phyloP scores from a whole-genome alignment of 2,797 vertebrate species.

The Chaetophractus vellerosus region DNA sequence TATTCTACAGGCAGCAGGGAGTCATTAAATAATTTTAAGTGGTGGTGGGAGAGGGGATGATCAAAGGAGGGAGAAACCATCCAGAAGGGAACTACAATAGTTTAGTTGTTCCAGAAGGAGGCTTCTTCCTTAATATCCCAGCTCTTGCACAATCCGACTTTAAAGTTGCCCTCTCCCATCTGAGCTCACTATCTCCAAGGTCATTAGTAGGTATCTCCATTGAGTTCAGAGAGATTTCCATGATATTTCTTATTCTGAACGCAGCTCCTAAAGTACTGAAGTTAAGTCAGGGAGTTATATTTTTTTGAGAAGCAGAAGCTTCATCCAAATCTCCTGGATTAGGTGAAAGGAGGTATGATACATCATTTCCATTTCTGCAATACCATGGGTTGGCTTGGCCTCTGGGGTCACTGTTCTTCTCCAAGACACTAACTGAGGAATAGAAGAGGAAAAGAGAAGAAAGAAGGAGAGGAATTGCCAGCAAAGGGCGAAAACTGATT shows the following conservation, averaged over 20 bases:
- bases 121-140: constrained; percentile 52
- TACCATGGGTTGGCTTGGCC: constrained; percentile 20
- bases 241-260: constrained; percentile 70
- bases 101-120: constrained; percentile 56
- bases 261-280: constrained; percentile 46
- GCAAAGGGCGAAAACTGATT: constrained; percentile 68
- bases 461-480: neutral
- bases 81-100: constrained; percentile 58
- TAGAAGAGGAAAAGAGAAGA: neutral
- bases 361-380: constrained; percentile 61
- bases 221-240: constrained; percentile 69
- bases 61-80: constrained; percentile 63
- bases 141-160: constrained; percentile 60
- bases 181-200: constrained; percentile 62
- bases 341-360: constrained; percentile 55
- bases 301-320: neutral
- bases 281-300: constrained; percentile 31
- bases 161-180: constrained; percentile 67
- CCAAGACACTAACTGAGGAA: constrained; percentile 28
- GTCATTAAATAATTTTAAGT: constrained; percentile 69
- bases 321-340: constrained; percentile 47
- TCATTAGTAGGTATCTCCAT: constrained; percentile 62
- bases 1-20: constrained; percentile 50
- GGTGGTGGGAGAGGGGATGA: neutral
- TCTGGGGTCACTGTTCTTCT: constrained; percentile 30